Evolutionary conservation across 2,888 invertebrate genomes (phyloP).

Genomic region (Cyrtodaria siliqua): DNA sequence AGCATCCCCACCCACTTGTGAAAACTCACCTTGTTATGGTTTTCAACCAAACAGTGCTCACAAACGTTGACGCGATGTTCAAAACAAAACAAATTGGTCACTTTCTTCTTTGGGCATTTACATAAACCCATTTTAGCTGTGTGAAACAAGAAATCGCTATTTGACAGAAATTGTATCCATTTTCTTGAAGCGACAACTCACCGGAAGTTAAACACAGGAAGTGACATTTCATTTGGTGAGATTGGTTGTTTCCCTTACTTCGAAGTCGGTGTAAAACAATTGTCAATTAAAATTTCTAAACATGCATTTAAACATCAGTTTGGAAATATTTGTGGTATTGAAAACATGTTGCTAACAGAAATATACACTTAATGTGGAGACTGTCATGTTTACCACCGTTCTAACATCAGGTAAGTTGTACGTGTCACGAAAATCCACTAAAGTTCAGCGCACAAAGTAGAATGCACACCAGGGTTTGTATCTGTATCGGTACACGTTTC

Average conservation of each 20-base stretch:
- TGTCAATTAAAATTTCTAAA: too few species aligned
- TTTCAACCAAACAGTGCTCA: constrained; percentile 98
- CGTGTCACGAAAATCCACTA: too few species aligned
- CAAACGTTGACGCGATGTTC: constrained; percentile 99
- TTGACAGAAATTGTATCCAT: not conserved
- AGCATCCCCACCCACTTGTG: too few species aligned
- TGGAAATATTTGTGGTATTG: too few species aligned
- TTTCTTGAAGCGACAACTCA: constrained; percentile 55
- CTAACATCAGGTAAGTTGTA: too few species aligned
- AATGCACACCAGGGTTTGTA: too few species aligned
- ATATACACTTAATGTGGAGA: too few species aligned
- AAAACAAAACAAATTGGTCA: constrained; percentile 99
- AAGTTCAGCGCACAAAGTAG: too few species aligned
- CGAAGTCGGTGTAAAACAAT: not conserved
- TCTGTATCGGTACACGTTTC: too few species aligned
- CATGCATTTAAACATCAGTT: too few species aligned
- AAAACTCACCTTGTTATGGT: constrained; percentile 94
- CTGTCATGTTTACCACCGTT: too few species aligned
- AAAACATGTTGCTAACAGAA: too few species aligned
- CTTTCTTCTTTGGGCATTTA: constrained; percentile 98
- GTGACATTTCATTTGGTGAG: constrained; percentile 19
- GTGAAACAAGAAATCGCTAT: not conserved
- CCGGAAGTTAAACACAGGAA: constrained; percentile 58
- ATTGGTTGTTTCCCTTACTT: constrained; percentile 7
- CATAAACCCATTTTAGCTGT: constrained; percentile 95